phyloP scores from a whole-genome alignment of 2,113 vertebrate species.

The Neopipo cinnamomea region DNA sequence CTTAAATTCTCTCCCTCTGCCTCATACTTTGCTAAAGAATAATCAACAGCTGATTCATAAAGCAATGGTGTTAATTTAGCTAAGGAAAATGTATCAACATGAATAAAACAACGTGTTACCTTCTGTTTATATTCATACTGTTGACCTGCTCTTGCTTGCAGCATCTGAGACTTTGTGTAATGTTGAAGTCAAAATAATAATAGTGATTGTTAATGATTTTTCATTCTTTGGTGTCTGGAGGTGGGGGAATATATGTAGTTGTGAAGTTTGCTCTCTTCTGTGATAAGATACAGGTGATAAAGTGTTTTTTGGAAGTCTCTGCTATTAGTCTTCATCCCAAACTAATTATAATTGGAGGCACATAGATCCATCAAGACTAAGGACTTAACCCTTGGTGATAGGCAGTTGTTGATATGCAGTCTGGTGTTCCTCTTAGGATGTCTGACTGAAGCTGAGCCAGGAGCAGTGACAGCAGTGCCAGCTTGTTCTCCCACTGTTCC shows the following conservation, averaged over 20 bases:
- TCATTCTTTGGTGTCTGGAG: neutral
- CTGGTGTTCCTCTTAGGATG: neutral
- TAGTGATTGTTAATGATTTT: neutral
- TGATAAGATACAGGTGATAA: neutral
- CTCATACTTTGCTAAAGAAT: neutral
- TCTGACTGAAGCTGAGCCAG: neutral
- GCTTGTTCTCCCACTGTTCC: neutral
- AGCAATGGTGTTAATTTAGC: neutral
- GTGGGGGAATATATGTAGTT: neutral
- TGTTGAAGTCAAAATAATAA: neutral
- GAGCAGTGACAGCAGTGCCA: neutral
- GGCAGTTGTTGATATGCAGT: neutral
- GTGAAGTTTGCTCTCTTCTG: neutral
- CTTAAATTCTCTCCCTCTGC: neutral
- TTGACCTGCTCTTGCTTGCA: neutral
- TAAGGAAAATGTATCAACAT: neutral
- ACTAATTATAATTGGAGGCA: neutral
- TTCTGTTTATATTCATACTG: neutral
- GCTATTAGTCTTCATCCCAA: neutral
- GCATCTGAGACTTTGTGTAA: neutral
- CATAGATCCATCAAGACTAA: neutral
- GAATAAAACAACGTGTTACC: neutral
- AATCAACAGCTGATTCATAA: neutral
- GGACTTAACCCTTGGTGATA: neutral
- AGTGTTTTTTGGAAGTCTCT: neutral